These are phyloP conservation scores for Lepidurus packardi DNA, from an alignment of 1,140 invertebrate species.

Conservation along the genomic window DNA sequence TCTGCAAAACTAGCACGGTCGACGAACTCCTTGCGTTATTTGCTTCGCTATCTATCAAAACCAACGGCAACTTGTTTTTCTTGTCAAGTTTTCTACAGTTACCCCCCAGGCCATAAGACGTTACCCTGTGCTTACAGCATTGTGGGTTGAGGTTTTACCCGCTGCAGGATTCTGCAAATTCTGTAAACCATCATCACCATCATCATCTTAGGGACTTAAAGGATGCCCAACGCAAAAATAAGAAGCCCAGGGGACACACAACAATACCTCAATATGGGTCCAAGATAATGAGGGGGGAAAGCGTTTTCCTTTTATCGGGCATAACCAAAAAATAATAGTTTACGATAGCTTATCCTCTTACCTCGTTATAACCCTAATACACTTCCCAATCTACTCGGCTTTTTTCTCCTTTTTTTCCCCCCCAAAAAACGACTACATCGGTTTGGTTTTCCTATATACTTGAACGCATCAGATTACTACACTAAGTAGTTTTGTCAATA, in stretches of 20 bases:
- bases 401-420: no score
- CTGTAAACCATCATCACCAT: background rate
- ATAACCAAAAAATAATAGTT: no score
- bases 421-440: no score
- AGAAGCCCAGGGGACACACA: background rate
- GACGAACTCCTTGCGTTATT: constrained; percentile 17
- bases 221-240: background rate
- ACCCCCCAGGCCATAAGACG: background rate
- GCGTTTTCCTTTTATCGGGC: no score
- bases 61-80: constrained; percentile 15
- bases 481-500: no score
- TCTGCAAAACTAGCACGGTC: constrained; percentile 18
- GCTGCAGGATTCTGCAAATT: background rate
- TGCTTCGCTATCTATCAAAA: constrained; percentile 3
- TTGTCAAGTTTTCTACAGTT: background rate
- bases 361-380: no score
- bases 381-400: no score
- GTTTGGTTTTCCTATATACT: no score
- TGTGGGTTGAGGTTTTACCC: constrained; percentile 6
- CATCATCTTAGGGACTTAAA: background rate
- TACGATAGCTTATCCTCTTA: no score
- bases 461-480: no score
- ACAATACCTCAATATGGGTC: background rate
- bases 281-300: background rate
- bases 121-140: background rate